Conservation (phyloP, 1,140 invertebrate species). For the Sycophaga agraensis region DNA sequence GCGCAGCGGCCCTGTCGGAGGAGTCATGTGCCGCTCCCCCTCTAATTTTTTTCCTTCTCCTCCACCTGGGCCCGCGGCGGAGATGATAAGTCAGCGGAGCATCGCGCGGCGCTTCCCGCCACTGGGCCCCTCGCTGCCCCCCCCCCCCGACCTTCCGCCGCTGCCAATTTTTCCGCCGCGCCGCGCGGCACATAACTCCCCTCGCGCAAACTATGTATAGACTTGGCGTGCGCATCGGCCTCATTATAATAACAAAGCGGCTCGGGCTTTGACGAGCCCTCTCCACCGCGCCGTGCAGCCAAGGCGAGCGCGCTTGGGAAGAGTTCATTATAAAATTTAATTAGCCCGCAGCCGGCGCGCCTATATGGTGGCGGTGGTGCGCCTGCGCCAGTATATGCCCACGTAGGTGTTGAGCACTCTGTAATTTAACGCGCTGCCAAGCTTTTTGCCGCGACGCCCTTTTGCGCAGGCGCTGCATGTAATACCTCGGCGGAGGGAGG, state of each 20-base stretch:
- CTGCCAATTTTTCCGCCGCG: no score
- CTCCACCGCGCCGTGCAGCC: no score
- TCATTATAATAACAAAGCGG: conserved; percentile 1
- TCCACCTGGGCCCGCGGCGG: background rate
- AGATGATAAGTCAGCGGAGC: conserved; percentile 14
- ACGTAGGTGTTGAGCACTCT: conserved; percentile 28
- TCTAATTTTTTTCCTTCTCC: conserved; percentile 14
- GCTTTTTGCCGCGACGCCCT: conserved; percentile 24
- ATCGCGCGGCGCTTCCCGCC: background rate
- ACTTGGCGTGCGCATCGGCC: background rate
- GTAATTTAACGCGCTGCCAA: conserved; percentile 26
- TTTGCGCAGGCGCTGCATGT: no score
- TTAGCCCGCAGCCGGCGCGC: conserved; percentile 5
- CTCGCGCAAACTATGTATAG: background rate
- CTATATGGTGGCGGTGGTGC: background rate
- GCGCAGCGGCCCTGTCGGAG: no score
- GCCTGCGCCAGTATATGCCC: no score
- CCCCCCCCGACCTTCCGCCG: no score
- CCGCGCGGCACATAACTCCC: no score
- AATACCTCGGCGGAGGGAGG: no score
- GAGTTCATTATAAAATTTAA: conserved; percentile 30
- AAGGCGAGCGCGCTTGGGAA: background rate
- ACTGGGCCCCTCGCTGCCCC: no score
- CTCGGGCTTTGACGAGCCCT: background rate
- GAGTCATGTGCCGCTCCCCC: conserved; percentile 7